phyloP scores from a whole-genome alignment of 1,140 invertebrate species.

The Bactericera cockerelli region DNA sequence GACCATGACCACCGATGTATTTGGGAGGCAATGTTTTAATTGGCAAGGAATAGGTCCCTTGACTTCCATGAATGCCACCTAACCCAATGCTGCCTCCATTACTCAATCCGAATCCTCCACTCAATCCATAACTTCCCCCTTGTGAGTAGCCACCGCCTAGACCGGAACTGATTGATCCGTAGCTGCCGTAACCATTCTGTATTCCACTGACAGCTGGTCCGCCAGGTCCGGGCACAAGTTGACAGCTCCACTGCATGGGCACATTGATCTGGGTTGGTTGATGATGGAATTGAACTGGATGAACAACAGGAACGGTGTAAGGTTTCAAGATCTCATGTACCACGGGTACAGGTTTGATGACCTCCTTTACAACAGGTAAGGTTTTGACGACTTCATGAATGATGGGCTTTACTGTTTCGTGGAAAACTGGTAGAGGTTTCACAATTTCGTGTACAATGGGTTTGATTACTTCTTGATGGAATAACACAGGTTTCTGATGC shows the following conservation, averaged over 20 bases:
- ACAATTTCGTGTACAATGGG: constrained; percentile 7
- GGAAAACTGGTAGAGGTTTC: neutral
- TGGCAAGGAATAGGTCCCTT: neutral
- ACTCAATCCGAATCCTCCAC: too few species aligned
- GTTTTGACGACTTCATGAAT: constrained; percentile 8
- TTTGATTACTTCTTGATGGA: constrained; percentile 7
- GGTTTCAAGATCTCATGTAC: constrained; percentile 9
- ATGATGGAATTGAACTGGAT: constrained; percentile 12
- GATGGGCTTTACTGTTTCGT: constrained; percentile 6
- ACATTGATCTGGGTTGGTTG: constrained; percentile 6
- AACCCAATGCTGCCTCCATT: too few species aligned
- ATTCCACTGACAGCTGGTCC: neutral
- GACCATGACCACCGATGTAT: neutral
- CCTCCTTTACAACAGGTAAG: neutral
- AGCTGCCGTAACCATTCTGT: constrained; percentile 1
- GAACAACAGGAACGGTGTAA: constrained; percentile 4
- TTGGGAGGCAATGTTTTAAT: neutral
- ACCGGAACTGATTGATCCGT: neutral
- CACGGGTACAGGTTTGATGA: neutral
- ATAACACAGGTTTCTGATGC: neutral
- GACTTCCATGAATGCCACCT: neutral
- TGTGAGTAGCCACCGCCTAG: neutral
- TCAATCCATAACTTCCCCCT: too few species aligned
- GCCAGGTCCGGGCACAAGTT: neutral
- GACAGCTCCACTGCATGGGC: neutral